These are phyloP conservation scores for Periplaneta americana DNA, from an alignment of 1,140 invertebrate species.

Conservation along the genomic window DNA sequence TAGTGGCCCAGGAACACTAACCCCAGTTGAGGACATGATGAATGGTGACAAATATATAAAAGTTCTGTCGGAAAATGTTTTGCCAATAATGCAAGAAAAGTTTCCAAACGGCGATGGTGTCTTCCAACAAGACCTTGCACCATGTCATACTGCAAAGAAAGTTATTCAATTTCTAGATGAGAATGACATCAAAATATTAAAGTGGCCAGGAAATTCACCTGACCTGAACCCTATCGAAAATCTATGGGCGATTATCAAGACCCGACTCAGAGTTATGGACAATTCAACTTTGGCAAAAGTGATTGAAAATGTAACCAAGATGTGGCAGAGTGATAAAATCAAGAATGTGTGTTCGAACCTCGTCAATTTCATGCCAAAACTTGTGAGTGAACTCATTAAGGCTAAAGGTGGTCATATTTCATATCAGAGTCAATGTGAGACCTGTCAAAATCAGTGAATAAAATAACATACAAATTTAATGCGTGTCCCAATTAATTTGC, in stretches of 20 bases:
- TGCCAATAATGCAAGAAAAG: no score
- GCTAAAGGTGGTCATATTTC: not conserved
- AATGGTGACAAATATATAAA: not conserved
- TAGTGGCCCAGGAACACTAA: not conserved
- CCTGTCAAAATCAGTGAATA: no score
- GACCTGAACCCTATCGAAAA: conserved; percentile 13
- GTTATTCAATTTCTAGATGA: not conserved
- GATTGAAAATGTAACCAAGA: not conserved
- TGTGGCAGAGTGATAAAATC: not conserved
- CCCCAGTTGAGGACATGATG: not conserved
- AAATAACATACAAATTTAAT: no score
- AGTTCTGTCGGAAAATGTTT: not conserved
- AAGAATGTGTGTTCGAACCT: not conserved
- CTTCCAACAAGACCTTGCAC: conserved; percentile 4
- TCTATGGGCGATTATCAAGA: not conserved
- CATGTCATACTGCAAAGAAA: not conserved
- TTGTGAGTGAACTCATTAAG: not conserved
- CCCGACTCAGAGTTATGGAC: not conserved
- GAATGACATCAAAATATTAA: not conserved
- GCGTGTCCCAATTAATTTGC: no score
- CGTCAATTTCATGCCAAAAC: not conserved
- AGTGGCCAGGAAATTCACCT: conserved; percentile 9
- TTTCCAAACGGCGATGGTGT: not conserved
- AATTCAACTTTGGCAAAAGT: not conserved
- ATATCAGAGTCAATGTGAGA: no score